Evolutionary conservation across 2,797 vertebrate genomes (phyloP).

Genomic region (Acestrorhynchus altus): DNA sequence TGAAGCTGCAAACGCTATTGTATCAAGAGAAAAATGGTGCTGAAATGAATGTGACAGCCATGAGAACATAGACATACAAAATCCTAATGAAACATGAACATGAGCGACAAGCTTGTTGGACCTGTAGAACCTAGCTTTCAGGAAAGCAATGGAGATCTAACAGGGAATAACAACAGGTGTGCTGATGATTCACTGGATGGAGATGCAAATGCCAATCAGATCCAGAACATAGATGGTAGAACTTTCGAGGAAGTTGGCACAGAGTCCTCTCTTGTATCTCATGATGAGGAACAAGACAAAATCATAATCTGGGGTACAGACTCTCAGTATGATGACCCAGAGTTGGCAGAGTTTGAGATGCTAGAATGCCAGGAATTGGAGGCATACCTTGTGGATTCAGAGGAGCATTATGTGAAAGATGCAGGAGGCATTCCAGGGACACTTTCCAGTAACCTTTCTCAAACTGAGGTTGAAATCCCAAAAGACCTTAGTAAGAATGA

Average conservation of each 20-base stretch:
- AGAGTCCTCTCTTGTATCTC: constrained; percentile 65
- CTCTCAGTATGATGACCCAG: constrained; percentile 79
- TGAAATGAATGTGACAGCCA: constrained; percentile 25
- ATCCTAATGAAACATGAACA: constrained; percentile 69
- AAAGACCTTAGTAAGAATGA: constrained; percentile 43
- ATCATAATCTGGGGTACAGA: constrained; percentile 78
- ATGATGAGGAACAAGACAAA: constrained; percentile 78
- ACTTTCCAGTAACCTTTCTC: constrained; percentile 32
- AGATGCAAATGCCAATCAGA: constrained; percentile 91
- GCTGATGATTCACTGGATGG: constrained; percentile 70
- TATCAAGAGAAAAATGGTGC: constrained; percentile 33
- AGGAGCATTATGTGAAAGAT: constrained; percentile 68
- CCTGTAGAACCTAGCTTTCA: constrained; percentile 71
- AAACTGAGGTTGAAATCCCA: constrained; percentile 10
- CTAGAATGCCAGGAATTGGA: constrained; percentile 82
- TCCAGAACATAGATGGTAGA: constrained; percentile 70
- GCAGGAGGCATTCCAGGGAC: constrained; percentile 48
- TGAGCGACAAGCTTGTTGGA: constrained; percentile 59
- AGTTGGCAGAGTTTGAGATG: constrained; percentile 81
- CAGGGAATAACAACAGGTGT: constrained; percentile 85
- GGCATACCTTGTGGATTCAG: constrained; percentile 74
- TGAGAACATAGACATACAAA: constrained; percentile 44
- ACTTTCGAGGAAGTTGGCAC: constrained; percentile 66
- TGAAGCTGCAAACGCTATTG: constrained; percentile 26
- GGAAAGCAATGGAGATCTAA: constrained; percentile 74